Percentiles rank a stretch among this genome's conserved stretches.
Conservation (phyloP, 2,113 vertebrate species). For the Riparia riparia region DNA sequence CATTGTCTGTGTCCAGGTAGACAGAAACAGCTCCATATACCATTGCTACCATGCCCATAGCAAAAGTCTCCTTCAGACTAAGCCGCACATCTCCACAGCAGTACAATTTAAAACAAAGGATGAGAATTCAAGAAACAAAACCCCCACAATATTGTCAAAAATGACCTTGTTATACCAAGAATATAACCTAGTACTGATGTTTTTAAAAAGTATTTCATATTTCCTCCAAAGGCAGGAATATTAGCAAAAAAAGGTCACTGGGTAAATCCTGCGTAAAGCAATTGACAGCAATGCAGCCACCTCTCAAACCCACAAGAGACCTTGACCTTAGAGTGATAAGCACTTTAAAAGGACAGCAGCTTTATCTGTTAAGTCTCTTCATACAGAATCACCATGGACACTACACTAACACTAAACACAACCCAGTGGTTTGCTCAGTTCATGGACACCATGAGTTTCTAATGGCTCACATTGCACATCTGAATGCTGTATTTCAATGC, state of each 20-base stretch:
- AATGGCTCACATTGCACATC: neutral
- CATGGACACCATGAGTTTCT: neutral
- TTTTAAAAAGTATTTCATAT: neutral
- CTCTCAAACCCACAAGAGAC: neutral
- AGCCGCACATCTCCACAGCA: neutral
- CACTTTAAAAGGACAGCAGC: neutral
- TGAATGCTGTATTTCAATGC: neutral
- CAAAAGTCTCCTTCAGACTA: neutral
- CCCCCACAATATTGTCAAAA: neutral
- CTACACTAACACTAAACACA: neutral
- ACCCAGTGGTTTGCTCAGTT: neutral
- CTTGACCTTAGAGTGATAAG: neutral
- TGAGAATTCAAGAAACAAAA: neutral
- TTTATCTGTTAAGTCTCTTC: neutral
- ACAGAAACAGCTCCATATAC: neutral
- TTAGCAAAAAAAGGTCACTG: neutral
- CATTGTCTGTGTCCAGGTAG: neutral
- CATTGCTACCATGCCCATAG: neutral
- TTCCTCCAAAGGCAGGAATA: neutral
- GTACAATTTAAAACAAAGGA: neutral
- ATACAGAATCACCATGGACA: neutral
- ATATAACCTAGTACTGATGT: neutral
- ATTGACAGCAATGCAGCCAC: neutral
- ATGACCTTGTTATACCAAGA: neutral
- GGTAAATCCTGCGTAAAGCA: neutral